Percentiles rank a stretch among this genome's conserved stretches.
Evolutionary conservation across 2,797 vertebrate species (phyloP).

Genomic region (Microtus obscurus): DNA sequence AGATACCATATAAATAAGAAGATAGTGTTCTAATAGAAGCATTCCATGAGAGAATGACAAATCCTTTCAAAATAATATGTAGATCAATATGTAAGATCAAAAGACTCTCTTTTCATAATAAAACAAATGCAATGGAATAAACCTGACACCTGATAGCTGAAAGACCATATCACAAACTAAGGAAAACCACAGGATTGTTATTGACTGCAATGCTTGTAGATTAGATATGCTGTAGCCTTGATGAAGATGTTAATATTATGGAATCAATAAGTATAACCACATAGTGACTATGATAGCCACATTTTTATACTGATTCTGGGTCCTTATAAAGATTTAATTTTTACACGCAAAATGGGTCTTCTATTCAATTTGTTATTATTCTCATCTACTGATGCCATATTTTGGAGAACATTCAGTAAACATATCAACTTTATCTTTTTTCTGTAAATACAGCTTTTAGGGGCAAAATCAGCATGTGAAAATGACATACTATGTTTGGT

Average conservation of each 20-base stretch:
- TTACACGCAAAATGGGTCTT: not conserved
- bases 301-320: not conserved
- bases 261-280: not conserved
- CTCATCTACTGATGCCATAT: not conserved
- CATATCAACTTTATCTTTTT: not conserved
- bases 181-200: not conserved
- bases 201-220: not conserved
- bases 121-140: not conserved
- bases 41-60: not conserved
- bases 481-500: not conserved
- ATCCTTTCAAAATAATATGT: not conserved
- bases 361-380: not conserved
- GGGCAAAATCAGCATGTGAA: not conserved
- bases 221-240: not conserved
- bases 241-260: not conserved
- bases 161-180: not conserved
- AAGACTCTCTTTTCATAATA: not conserved
- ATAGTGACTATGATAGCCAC: too few relatives aligned
- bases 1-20: not conserved
- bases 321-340: not conserved
- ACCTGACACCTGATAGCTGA: too few relatives aligned
- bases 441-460: not conserved
- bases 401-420: not conserved
- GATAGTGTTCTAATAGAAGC: not conserved
- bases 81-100: not conserved